Base-by-base conservation (phyloP, 2,113 vertebrate species). In the Aplodontia rufa region DNA sequence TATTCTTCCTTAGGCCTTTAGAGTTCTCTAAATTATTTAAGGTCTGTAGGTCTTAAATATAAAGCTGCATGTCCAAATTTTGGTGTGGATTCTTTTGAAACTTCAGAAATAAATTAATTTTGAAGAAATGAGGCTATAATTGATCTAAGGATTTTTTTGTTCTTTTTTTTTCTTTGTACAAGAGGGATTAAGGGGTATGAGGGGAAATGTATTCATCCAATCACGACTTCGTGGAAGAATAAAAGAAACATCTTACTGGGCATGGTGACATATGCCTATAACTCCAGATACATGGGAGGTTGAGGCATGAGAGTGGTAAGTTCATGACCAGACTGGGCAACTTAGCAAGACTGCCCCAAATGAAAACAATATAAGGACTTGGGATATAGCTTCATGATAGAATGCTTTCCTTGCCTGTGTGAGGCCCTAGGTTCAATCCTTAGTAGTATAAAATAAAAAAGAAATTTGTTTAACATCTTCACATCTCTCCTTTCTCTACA, bases 81-180 rank as follows among this genome's bases (percentile, higher is more conserved):
- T 85, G 32, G 6, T 51, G 32, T 58, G 6, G 32, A 8, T 8
- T 47, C 20, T 58, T 6, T 4, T 74, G 22, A 80, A 79, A 85
- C 53, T 91, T 84, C 49, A 88, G 45, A 94, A 80, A 32, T 87
- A 28, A 83, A 84, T n/a, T n/a, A n/a, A n/a, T 85, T 89, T 62
- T 28, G 22, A 78, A 84, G 6, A 91, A 26, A 76, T 30, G 17
- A 58, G 1, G 87, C 42, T 68, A 3, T 53, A 84, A 82, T 60
- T 8, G 10, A 71, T 2, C 3, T 62, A 30, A n/a, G n/a, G n/a
- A 64, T 7, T 32, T 62, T 74, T 72, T 49, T 62, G 2, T 60
- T 35, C 20, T 75, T 20, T 35, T 84, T 74, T 66, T 58, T 8
- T 53, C 51, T 79, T 42, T 76, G 22, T 9, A 35, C 37, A 47